Evolutionary conservation across 2,797 vertebrate species (phyloP), one percentile per base, ranked within the genome.

Genomic region (Cyprinodon diabolis): DNA sequence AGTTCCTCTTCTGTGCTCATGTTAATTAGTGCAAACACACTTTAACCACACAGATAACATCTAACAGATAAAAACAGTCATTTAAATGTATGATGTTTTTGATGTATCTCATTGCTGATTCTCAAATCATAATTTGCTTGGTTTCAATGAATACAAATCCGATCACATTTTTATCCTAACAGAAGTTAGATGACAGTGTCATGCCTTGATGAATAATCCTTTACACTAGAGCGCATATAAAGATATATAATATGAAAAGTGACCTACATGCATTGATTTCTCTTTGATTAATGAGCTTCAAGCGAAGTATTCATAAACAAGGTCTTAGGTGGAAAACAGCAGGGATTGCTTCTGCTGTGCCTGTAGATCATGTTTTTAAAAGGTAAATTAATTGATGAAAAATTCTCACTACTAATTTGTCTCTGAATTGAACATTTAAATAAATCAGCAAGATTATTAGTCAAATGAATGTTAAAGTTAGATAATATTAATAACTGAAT

Each of bases 221-320:
- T 86, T 79, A 87, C 83, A 77, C 86, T 92, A 93, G 89, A 82
- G 70, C 88, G 89, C 72, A 85, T 79, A 90, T 92, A 84, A 87
- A 86, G 87, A 91, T 86, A 90, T 74, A 86, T 89, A 89, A 86
- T 91, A 89, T 84, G 87, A 93, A 86, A 87, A 84, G 76, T 89
- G 86, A 68, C 84, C 77, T 70, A 19, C 80, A 77, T 80, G 10
- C 74, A 93, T 91, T 73, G 90, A 93, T 91, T 88, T 60, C 9
- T 81, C 82, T 75, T 56, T 86, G 84, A 91, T 84, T 93, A 91
- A 93, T 93, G 90, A 94, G 89, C 88, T 91, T 89, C 81, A 77
- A 72, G 71, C 77, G 81, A 81, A 90, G 93, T 92, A 92, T 93
- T 93, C 80, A 55, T 92, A 92, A 90, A 84, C 91, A 88, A 87